These are phyloP conservation scores for Saxidomus purpurata DNA, from an alignment of 1,140 invertebrate genomes.

Conservation along the genomic window DNA sequence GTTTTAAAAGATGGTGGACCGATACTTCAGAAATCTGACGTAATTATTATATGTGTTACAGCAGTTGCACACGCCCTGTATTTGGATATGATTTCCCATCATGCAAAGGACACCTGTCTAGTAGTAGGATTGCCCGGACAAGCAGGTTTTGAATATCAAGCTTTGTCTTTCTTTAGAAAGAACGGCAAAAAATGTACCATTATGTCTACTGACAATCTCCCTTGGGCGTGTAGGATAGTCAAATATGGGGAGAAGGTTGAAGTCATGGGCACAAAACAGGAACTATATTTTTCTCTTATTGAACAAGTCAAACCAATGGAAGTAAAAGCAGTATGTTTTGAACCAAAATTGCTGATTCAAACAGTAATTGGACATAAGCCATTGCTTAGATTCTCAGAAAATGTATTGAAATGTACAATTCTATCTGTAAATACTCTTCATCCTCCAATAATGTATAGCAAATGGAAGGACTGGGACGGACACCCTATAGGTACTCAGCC, in stretches of 20 bases:
- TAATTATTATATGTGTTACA: slow-evolving; percentile 71
- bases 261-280: slow-evolving; percentile 60
- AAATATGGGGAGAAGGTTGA: slow-evolving; percentile 76
- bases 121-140: slow-evolving; percentile 48
- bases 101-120: slow-evolving; percentile 32
- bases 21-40: slow-evolving; percentile 46
- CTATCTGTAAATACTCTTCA: slow-evolving; percentile 72
- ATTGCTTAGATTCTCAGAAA: slow-evolving; percentile 52
- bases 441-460: slow-evolving; percentile 74
- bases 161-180: slow-evolving; percentile 50
- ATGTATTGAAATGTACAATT: slow-evolving; percentile 73
- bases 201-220: slow-evolving; percentile 72
- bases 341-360: slow-evolving; percentile 60
- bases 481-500: slow-evolving; percentile 70
- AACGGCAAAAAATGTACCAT: slow-evolving; percentile 63
- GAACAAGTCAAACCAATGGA: slow-evolving; percentile 60
- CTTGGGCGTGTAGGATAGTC: slow-evolving; percentile 77
- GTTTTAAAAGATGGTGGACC: slow-evolving; percentile 62
- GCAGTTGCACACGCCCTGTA: slow-evolving; percentile 69
- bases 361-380: slow-evolving; percentile 68
- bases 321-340: slow-evolving; percentile 54
- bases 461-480: slow-evolving; percentile 78
- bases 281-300: slow-evolving; percentile 47
- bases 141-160: slow-evolving; percentile 78
- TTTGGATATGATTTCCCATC: slow-evolving; percentile 65